Evolutionary conservation across 2,113 vertebrate species (phyloP), one percentile per base, ranked within the genome.

Genomic region (Hoplias malabaricus): DNA sequence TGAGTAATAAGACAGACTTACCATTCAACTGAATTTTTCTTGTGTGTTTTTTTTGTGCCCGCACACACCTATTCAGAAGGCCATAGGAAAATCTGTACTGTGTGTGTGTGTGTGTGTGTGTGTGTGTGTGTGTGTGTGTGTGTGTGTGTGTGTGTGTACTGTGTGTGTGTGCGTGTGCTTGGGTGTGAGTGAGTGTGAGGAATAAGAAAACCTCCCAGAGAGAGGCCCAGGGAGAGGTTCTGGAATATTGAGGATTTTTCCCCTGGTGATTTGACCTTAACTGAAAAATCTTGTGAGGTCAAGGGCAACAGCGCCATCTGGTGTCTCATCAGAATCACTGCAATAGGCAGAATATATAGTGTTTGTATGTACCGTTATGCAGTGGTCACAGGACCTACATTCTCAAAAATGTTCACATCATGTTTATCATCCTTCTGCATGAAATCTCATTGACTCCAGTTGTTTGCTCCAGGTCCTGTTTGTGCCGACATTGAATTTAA

Each of bases 291-390:
- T 72, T 73, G 40, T 62, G 78, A 36, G 46, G 10, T 80, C 23
- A 25, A 38, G 38, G 12, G 40, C 68, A 36, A 38, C 62, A 79
- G 79, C 75, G 36, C 86, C 88, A 83, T 72, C 90, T 75, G 48
- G 36, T 88, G 89, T 69, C 33, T 25, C 36, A 78, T 31, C 62
- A 27, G 33, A 7, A 46, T 40, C 29, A 19, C 29, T 53, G 66
- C 69, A 34, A 21, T 42, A 54, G 57, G 21, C 0, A 11, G 2
- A 46, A 54, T 27, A 36, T 33, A 4, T 29, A 31, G 14, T 10
- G 21, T n/a, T 40, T 5, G 29, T 5, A 21, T 16, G 27, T 29
- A 14, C 27, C 16, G 13, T 29, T 16, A 4, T 31, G 25, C 23
- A 23, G 53, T 56, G 53, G 2, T 29, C 29, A 57, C 54, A 29